Evolutionary conservation across 1,140 invertebrate genomes (phyloP).

Genomic region (Pemphigus obesinymphae): DNA sequence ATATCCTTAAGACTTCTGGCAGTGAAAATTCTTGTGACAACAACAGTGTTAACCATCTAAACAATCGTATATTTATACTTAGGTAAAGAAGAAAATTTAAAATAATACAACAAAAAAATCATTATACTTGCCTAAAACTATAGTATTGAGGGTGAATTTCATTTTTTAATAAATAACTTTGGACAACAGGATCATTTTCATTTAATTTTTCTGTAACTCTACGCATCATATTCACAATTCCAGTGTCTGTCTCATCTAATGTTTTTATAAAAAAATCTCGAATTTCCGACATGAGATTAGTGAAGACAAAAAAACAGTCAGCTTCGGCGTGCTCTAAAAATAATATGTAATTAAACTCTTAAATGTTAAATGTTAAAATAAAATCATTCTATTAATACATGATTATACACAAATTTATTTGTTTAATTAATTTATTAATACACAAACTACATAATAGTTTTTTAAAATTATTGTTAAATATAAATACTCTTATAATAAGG

Average conservation of each 20-base stretch:
- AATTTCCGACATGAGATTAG: slow-evolving; percentile 94
- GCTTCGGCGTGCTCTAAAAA: slow-evolving; percentile 86
- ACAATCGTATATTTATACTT: slow-evolving; percentile 46
- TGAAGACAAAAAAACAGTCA: slow-evolving; percentile 97
- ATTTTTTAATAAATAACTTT: slow-evolving; percentile 69
- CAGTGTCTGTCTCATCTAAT: slow-evolving; percentile 85
- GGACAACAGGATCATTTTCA: slow-evolving; percentile 71
- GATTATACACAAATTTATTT: too few relatives aligned
- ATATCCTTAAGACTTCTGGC: slow-evolving; percentile 91
- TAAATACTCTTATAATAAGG: too few relatives aligned
- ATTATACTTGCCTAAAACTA: slow-evolving; percentile 73
- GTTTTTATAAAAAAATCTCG: slow-evolving; percentile 96
- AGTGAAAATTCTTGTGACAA: slow-evolving; percentile 96
- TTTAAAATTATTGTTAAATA: too few relatives aligned
- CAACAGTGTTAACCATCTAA: slow-evolving; percentile 90
- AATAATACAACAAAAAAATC: background rate
- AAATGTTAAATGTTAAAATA: too few relatives aligned
- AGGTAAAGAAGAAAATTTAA: background rate
- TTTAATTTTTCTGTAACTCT: slow-evolving; percentile 70
- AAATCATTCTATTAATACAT: too few relatives aligned
- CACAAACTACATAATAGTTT: too few relatives aligned
- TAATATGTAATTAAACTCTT: too few relatives aligned
- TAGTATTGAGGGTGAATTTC: slow-evolving; percentile 93
- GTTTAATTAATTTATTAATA: too few relatives aligned
- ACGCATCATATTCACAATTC: slow-evolving; percentile 81